These are phyloP conservation scores for Ptilodon capucinus DNA, from an alignment of 2,888 invertebrate genomes.

Conservation along the genomic window DNA sequence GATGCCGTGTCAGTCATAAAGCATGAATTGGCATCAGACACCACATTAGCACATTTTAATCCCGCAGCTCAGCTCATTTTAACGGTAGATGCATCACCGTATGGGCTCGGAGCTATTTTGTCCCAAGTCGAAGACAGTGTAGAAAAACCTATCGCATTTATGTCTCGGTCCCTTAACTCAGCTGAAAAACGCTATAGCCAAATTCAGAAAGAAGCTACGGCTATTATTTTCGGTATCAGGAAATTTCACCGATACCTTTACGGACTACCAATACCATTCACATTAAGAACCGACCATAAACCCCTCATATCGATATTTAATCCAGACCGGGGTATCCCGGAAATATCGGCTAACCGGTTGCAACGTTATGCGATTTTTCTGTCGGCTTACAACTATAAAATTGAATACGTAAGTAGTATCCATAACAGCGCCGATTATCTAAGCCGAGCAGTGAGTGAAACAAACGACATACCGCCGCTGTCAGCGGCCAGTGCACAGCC, in stretches of 20 bases:
- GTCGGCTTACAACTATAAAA: not conserved
- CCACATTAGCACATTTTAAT: not conserved
- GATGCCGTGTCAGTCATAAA: conserved; percentile 12
- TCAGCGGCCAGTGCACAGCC: no score
- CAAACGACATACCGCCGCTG: no score
- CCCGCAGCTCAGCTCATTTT: not conserved
- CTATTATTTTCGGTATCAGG: conserved; percentile 18
- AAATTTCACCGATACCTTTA: conserved; percentile 4
- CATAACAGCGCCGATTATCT: not conserved
- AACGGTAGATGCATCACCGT: not conserved
- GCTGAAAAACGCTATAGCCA: not conserved
- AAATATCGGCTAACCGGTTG: not conserved
- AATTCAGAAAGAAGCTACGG: conserved; percentile 28
- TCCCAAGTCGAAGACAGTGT: not conserved
- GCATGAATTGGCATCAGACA: conserved; percentile 15
- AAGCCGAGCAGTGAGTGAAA: not conserved
- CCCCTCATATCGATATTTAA: not conserved
- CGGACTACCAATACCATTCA: not conserved
- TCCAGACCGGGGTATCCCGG: not conserved
- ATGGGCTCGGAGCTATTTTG: not conserved
- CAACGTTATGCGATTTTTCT: not conserved
- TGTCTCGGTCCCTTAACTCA: not conserved
- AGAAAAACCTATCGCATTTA: not conserved
- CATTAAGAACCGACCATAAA: not conserved
- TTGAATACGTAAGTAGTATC: not conserved